Conservation (phyloP, 2,888 invertebrate genomes). For the Leuctra nigra region DNA sequence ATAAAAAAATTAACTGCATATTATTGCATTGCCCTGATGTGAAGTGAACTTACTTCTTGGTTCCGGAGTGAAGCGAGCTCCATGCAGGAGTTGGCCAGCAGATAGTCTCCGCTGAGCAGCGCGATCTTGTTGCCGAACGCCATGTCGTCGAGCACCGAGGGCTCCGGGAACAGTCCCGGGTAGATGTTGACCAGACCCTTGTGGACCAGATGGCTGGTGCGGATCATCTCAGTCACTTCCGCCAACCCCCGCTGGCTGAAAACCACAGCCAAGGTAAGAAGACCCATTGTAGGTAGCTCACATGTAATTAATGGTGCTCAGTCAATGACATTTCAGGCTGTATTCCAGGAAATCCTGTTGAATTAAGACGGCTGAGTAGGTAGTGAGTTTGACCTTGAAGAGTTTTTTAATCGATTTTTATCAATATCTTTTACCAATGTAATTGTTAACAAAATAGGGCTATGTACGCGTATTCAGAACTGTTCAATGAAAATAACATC, state of each 20-base stretch:
- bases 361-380: too few relatives aligned
- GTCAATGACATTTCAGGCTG: constrained; percentile 35
- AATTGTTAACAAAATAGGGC: too few relatives aligned
- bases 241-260: constrained; percentile 76
- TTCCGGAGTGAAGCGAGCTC: constrained; percentile 73
- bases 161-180: constrained; percentile 49
- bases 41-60: constrained; percentile 39
- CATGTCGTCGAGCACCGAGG: constrained; percentile 65
- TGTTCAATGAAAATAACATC: too few relatives aligned
- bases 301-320: not conserved
- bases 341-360: too few relatives aligned
- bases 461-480: too few relatives aligned
- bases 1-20: not conserved
- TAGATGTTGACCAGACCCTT: constrained; percentile 79
- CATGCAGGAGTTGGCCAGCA: constrained; percentile 80
- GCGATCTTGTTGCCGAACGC: constrained; percentile 95
- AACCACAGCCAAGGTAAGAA: constrained; percentile 13
- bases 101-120: constrained; percentile 84
- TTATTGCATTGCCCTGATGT: not conserved
- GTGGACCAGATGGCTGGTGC: constrained; percentile 88
- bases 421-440: too few relatives aligned
- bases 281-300: constrained; percentile 7
- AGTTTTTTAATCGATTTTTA: too few relatives aligned
- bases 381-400: too few relatives aligned
- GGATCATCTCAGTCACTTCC: constrained; percentile 95